Conservation (phyloP, 2,113 vertebrate genomes). For the Callaeas wilsoni region DNA sequence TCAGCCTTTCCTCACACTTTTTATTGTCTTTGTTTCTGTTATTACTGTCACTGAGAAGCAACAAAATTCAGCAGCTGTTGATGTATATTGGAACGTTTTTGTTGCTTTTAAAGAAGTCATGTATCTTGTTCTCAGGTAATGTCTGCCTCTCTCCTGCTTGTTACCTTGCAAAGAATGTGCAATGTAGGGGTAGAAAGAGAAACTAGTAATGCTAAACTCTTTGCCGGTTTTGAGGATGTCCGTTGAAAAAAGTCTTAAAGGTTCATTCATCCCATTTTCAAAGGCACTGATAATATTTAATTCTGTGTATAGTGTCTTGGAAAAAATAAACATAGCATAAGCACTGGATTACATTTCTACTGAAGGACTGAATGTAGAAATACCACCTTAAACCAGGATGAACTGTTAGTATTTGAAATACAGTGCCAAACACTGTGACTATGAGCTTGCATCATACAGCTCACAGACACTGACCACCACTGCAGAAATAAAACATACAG, state of each 20-base stretch:
- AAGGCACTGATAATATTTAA: not conserved
- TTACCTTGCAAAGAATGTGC: not conserved
- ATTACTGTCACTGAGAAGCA: not conserved
- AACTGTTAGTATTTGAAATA: not conserved
- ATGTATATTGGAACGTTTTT: not conserved
- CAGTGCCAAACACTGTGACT: not conserved
- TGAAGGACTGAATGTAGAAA: not conserved
- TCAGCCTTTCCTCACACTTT: not conserved
- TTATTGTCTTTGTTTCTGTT: not conserved
- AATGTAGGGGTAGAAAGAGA: not conserved
- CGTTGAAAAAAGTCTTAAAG: not conserved
- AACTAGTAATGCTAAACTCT: not conserved
- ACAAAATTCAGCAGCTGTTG: not conserved
- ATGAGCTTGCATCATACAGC: not conserved
- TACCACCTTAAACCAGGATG: not conserved
- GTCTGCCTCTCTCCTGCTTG: not conserved
- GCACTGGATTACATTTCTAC: not conserved
- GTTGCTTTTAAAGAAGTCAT: not conserved
- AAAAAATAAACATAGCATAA: not conserved
- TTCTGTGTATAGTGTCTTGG: not conserved
- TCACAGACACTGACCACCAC: not conserved
- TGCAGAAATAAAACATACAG: not conserved
- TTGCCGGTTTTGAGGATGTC: not conserved
- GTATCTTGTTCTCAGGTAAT: not conserved
- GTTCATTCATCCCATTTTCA: not conserved